Conservation (phyloP, 2,113 vertebrate genomes). For the Pachycephala philippinensis region DNA sequence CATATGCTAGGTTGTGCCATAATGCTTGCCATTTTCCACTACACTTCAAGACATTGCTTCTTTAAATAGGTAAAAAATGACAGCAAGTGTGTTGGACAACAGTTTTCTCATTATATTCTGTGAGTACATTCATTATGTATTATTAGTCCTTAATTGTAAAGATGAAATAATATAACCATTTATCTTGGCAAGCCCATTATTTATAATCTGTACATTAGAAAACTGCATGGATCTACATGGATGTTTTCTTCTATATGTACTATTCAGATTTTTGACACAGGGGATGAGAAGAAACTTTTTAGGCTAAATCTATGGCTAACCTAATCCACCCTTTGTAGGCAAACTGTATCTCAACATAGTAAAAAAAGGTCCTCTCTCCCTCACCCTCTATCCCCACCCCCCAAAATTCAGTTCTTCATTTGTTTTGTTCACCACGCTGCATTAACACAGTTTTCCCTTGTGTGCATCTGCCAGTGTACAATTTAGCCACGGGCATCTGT, state of each 20-base stretch:
- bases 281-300: background rate
- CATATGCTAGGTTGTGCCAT: background rate
- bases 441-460: conserved; percentile 81
- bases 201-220: background rate
- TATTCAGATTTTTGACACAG: background rate
- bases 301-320: background rate
- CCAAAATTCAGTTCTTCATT: conserved; percentile 78
- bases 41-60: background rate
- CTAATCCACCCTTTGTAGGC: conserved; percentile 41
- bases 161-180: conserved; percentile 30
- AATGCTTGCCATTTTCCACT: background rate
- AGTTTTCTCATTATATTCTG: conserved; percentile 21
- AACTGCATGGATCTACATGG: background rate
- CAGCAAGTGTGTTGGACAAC: background rate
- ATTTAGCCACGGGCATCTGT: conserved; percentile 84
- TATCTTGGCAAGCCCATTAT: conserved; percentile 14
- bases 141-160: conserved; percentile 38
- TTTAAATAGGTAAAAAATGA: conserved; percentile 43
- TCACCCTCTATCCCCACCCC: background rate
- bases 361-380: background rate
- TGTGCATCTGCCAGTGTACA: conserved; percentile 81
- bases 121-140: conserved; percentile 24
- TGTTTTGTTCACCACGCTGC: conserved; percentile 85
- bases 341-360: conserved; percentile 10
- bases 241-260: background rate